Percentiles rank a stretch among this genome's conserved stretches.
phyloP scores from a whole-genome alignment of 2,797 vertebrate species.

The Schizopygopsis pylzovi region DNA sequence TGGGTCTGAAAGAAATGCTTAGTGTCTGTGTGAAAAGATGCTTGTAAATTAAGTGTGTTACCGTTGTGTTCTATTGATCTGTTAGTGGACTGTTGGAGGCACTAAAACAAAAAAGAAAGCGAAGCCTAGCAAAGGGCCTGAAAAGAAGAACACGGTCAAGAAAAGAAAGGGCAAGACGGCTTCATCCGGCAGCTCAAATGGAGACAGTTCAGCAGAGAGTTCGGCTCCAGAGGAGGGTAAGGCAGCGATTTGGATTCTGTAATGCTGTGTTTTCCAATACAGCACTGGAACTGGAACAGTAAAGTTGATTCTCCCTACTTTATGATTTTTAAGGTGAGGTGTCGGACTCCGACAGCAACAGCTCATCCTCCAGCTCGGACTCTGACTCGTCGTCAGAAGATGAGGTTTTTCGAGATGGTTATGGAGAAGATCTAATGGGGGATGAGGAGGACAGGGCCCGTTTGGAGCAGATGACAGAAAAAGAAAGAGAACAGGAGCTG shows the following conservation, averaged over 20 bases:
- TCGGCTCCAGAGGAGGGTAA: slow-evolving; percentile 97
- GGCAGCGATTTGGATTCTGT: slow-evolving; percentile 35
- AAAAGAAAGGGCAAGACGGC: slow-evolving; percentile 90
- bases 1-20: neutral
- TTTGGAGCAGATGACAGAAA: slow-evolving; percentile 98
- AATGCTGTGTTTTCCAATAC: neutral
- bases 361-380: slow-evolving; percentile 95
- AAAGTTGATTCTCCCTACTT: neutral
- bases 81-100: slow-evolving; percentile 96
- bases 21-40: neutral
- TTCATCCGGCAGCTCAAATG: slow-evolving; percentile 94
- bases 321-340: slow-evolving; percentile 85
- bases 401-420: slow-evolving; percentile 95
- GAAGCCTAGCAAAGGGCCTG: slow-evolving; percentile 87
- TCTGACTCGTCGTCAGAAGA: slow-evolving; percentile 96
- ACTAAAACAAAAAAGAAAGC: slow-evolving; percentile 97
- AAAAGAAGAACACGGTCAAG: slow-evolving; percentile 91
- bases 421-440: slow-evolving; percentile 97
- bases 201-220: slow-evolving; percentile 94
- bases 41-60: neutral
- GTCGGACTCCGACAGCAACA: slow-evolving; percentile 97
- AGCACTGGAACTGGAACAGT: neutral
- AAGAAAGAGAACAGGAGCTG: slow-evolving; percentile 96
- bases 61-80: slow-evolving; percentile 4
- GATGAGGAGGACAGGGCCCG: slow-evolving; percentile 96